phyloP scores from a whole-genome alignment of 2,888 invertebrate genomes.

The Timandra comae region DNA sequence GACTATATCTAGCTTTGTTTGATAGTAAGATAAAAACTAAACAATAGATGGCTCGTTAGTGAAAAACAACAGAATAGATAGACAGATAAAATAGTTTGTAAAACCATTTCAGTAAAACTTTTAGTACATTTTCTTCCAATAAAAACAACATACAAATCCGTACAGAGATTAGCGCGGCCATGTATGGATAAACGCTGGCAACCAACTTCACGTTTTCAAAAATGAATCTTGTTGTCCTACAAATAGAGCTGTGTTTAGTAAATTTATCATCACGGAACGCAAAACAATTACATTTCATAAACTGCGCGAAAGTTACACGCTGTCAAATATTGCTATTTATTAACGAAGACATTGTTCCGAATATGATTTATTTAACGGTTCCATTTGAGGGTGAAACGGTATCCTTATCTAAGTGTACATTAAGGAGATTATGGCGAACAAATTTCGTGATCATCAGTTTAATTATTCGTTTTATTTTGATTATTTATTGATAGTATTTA shows the following conservation, averaged over 20 bases:
- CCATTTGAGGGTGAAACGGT: not conserved
- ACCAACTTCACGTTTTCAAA: not conserved
- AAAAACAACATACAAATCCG: too few species aligned
- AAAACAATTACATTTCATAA: constrained; percentile 37
- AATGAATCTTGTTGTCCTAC: too few species aligned
- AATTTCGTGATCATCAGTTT: too few species aligned
- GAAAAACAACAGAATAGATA: too few species aligned
- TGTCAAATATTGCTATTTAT: constrained; percentile 31
- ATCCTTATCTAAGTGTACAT: not conserved
- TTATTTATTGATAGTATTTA: too few species aligned
- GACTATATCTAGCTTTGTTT: too few species aligned
- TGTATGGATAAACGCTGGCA: not conserved
- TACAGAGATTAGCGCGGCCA: too few species aligned
- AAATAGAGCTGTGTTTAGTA: too few species aligned
- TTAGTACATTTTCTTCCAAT: not conserved
- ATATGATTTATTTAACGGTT: constrained; percentile 6
- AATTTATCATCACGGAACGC: constrained; percentile 20
- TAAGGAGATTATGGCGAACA: too few species aligned
- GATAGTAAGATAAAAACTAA: not conserved
- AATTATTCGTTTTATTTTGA: too few species aligned
- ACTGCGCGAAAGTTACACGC: constrained; percentile 29
- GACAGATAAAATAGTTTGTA: not conserved
- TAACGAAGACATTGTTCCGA: constrained; percentile 22
- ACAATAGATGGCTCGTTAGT: not conserved
- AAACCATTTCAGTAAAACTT: not conserved